Evolutionary conservation across 1,140 invertebrate species (phyloP).

Genomic region (Hirudo medicinalis): DNA sequence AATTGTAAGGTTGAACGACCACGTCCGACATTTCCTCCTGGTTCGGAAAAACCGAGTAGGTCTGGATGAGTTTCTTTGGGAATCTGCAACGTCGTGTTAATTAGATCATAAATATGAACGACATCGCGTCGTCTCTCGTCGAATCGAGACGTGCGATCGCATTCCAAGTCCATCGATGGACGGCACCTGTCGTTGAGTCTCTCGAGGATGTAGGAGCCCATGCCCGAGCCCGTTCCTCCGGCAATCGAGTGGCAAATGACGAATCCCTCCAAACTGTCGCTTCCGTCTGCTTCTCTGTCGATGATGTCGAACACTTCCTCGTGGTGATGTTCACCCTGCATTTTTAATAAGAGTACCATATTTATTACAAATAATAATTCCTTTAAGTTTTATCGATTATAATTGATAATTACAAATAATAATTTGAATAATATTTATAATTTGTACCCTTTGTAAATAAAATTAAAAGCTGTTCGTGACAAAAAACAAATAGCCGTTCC

Average conservation of each 20-base stretch:
- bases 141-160: too few species aligned
- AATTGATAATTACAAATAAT: not conserved
- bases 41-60: constrained; percentile 98
- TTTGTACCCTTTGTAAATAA: not conserved
- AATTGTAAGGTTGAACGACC: constrained; percentile 98
- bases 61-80: constrained; percentile 94
- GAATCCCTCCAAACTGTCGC: constrained; percentile 95
- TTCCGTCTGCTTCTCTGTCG: constrained; percentile 91
- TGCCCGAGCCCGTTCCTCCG: constrained; percentile 93
- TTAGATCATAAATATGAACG: constrained; percentile 14
- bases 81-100: constrained; percentile 45
- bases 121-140: not conserved
- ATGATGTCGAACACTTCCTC: constrained; percentile 99
- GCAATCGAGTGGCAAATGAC: constrained; percentile 98
- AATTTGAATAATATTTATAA: too few species aligned
- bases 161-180: not conserved
- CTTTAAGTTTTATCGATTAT: too few species aligned
- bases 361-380: constrained; percentile 1
- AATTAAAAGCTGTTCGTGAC: too few species aligned
- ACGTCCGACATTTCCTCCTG: constrained; percentile 88
- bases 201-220: constrained; percentile 89
- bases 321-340: constrained; percentile 68
- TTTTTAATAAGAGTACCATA: not conserved
- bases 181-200: constrained; percentile 67
- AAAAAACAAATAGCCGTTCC: too few species aligned